A percentile compares a stretch with the other conserved stretches of the same genome.
phyloP scores from a whole-genome alignment of 2,888 invertebrate genomes.

The Panopea generosa region DNA sequence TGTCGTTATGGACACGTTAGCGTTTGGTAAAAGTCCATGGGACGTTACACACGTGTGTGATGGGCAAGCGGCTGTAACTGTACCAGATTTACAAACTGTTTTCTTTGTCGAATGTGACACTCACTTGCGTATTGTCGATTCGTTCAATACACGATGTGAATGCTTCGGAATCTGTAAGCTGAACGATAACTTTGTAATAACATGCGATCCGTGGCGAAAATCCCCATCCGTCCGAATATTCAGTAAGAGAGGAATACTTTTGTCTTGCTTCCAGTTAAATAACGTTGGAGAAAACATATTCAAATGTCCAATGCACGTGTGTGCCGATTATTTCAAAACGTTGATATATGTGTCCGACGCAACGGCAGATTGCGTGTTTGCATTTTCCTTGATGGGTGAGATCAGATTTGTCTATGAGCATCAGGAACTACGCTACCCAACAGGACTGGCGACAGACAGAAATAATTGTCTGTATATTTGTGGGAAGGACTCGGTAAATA shows the following conservation, averaged over 20 bases:
- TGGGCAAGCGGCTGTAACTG: slow-evolving; percentile 51
- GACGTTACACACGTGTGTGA: slow-evolving; percentile 35
- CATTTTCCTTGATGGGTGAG: slow-evolving; percentile 38
- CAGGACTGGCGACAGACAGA: slow-evolving; percentile 56
- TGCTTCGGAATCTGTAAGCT: slow-evolving; percentile 58
- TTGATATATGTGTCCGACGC: slow-evolving; percentile 55
- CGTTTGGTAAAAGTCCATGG: slow-evolving; percentile 51
- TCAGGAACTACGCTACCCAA: slow-evolving; percentile 45
- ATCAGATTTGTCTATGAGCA: slow-evolving; percentile 45
- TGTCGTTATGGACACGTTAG: slow-evolving; percentile 40
- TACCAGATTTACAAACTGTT: slow-evolving; percentile 47
- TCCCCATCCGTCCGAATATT: slow-evolving; percentile 43
- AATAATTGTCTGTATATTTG: slow-evolving; percentile 53
- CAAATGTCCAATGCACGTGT: slow-evolving; percentile 56
- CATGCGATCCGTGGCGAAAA: slow-evolving; percentile 57
- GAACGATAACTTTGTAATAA: slow-evolving; percentile 41
- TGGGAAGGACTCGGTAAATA: slow-evolving; percentile 43
- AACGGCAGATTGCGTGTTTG: slow-evolving; percentile 42
- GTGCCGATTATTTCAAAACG: slow-evolving; percentile 49
- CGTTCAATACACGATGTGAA: slow-evolving; percentile 42
- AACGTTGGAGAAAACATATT: slow-evolving; percentile 33
- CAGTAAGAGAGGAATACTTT: slow-evolving; percentile 27
- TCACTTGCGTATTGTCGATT: slow-evolving; percentile 32
- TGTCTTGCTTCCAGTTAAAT: slow-evolving; percentile 25
- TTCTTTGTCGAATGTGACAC: slow-evolving; percentile 54